These are phyloP conservation scores for Hemichromis elongatus DNA, from an alignment of 2,113 vertebrate genomes.

Conservation along the genomic window DNA sequence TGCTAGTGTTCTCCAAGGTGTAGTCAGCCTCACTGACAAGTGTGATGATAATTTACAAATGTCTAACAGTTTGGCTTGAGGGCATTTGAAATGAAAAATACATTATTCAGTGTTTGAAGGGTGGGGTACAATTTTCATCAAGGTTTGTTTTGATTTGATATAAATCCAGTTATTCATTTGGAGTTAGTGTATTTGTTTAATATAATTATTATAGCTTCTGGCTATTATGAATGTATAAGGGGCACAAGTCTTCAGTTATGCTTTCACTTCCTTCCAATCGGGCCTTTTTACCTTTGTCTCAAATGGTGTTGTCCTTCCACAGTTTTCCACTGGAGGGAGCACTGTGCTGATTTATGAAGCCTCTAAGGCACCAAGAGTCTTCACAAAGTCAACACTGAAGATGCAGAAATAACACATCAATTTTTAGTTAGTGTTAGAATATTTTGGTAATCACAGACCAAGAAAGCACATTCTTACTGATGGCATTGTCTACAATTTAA, in stretches of 20 bases:
- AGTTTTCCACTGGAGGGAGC: conserved; percentile 42
- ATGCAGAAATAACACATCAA: not conserved
- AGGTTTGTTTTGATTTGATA: conserved; percentile 10
- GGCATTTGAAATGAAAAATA: conserved; percentile 41
- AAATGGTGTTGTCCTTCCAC: not conserved
- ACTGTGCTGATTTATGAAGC: not conserved
- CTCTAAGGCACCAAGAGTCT: not conserved
- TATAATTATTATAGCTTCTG: not conserved
- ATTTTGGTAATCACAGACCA: not conserved
- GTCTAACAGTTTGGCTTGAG: not conserved
- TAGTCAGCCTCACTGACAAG: conserved; percentile 1
- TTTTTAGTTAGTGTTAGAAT: not conserved
- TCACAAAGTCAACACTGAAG: not conserved
- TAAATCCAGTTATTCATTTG: not conserved
- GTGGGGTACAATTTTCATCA: not conserved
- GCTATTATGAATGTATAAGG: not conserved
- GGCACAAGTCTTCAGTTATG: not conserved
- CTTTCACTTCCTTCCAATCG: not conserved
- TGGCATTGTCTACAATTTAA: not conserved
- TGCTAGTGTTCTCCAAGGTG: conserved; percentile 33
- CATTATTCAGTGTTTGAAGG: conserved; percentile 1
- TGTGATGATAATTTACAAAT: conserved; percentile 30
- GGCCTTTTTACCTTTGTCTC: not conserved
- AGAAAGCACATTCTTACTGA: not conserved
- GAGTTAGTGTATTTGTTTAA: not conserved